Evolutionary conservation across 2,888 invertebrate species (phyloP), one percentile per base, ranked within the genome.

Genomic region (Anthrax anthrax): DNA sequence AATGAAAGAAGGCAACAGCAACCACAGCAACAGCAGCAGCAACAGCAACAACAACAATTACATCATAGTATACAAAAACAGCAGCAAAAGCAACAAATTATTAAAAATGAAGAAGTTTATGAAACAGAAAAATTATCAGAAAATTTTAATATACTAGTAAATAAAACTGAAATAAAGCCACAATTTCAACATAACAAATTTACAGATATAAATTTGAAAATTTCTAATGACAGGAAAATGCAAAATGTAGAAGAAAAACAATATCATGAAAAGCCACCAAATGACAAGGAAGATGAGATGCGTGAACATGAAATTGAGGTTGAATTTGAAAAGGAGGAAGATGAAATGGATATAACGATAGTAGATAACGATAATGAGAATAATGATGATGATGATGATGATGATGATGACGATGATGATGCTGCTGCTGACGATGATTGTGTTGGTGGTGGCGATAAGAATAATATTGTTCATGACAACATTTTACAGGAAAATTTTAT

Each of bases 321-420:
- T 44, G 59, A 61, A 56, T 60, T 62, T 53, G 60, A 63, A 50
- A 58, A 61, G 46, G 61, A 63, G 51, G 42, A 63, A 51, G 55
- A 62, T 43, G 60, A 59, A 45, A 61, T 62, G 12, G 60, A n/a
- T n/a, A n/a, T n/a, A n/a, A n/a, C n/a, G n/a, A n/a, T n/a, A n/a
- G n/a, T n/a, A n/a, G n/a, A n/a, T n/a, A n/a, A n/a, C n/a, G n/a
- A n/a, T n/a, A n/a, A 62, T 4, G 62, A 61, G 50, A 60, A 61
- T 52, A 54, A 62, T 43, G 54, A 62, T 17, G 54, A 53, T 14
- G 61, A 60, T 47, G 58, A 60, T 39, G 52, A 49, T 32, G 50
- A 40, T 29, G 41, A 27, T 18, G 48, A 52, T 18, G 13, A 16
- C 14, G n/a, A 16, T 17, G 41, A 23, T 10, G 46, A 46, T n/a